Evolutionary conservation across 1,140 invertebrate species (phyloP).

Genomic region (Cotesia chilonis): DNA sequence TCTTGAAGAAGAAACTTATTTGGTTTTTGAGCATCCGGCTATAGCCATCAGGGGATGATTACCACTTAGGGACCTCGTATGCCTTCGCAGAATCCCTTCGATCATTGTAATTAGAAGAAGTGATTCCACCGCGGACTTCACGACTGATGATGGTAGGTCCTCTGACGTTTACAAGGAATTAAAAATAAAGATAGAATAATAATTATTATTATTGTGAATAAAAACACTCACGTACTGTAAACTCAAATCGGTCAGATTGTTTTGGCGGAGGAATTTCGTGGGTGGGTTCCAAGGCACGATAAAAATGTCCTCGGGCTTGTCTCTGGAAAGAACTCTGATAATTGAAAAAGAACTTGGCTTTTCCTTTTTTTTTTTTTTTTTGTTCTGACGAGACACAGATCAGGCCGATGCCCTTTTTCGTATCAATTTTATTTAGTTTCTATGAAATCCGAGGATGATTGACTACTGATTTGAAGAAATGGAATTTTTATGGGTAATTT

Average conservation of each 20-base stretch:
- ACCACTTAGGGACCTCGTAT: slow-evolving; percentile 28
- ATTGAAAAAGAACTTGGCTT: background rate
- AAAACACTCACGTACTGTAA: background rate
- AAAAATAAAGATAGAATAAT: slow-evolving; percentile 18
- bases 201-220: background rate
- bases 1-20: background rate
- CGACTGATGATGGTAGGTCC: slow-evolving; percentile 25
- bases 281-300: slow-evolving; percentile 44
- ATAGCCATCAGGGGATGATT: slow-evolving; percentile 33
- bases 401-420: background rate
- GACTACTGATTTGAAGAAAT: background rate
- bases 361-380: background rate
- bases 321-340: background rate
- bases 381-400: too few relatives aligned
- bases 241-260: slow-evolving; percentile 19
- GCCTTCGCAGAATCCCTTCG: slow-evolving; percentile 34
- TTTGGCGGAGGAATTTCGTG: slow-evolving; percentile 48
- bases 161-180: background rate
- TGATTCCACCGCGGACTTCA: slow-evolving; percentile 42
- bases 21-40: background rate
- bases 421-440: background rate
- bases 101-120: slow-evolving; percentile 35
- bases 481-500: too few relatives aligned
- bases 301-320: slow-evolving; percentile 45
- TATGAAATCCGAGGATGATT: background rate